Conservation (phyloP, 2,888 invertebrate species). For the Parnassius orleans region DNA sequence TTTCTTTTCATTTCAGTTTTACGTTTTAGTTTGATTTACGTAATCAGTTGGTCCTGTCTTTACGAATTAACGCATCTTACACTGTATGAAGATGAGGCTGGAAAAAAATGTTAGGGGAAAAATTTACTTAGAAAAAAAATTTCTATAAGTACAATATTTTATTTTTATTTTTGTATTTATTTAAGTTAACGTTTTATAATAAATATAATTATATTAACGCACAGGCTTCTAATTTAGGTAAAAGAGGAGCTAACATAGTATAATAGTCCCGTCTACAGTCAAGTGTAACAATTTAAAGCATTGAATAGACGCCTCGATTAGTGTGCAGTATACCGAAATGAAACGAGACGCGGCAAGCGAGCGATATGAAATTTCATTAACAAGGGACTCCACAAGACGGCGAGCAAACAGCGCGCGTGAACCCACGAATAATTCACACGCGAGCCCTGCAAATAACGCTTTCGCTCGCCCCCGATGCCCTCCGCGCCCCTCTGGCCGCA, state of each 20-base stretch:
- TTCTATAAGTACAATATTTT: too few species aligned
- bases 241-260: constrained; percentile 41
- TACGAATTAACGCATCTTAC: too few species aligned
- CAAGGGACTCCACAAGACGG: constrained; percentile 72
- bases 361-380: constrained; percentile 79
- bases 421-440: constrained; percentile 81
- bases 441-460: constrained; percentile 78
- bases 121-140: neutral
- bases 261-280: constrained; percentile 46
- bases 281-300: constrained; percentile 64
- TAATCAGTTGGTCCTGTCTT: too few species aligned
- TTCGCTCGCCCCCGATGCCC: constrained; percentile 38
- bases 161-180: too few species aligned
- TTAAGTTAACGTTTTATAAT: neutral
- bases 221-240: constrained; percentile 34
- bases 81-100: too few species aligned
- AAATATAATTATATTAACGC: too few species aligned
- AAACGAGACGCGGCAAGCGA: constrained; percentile 42
- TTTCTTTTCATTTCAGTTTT: too few species aligned
- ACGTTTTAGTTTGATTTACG: too few species aligned
- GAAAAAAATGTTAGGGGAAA: neutral
- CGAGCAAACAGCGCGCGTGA: constrained; percentile 76
- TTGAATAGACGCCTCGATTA: constrained; percentile 52
- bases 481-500: constrained; percentile 52
- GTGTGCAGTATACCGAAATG: constrained; percentile 54